phyloP scores from a whole-genome alignment of 2,888 invertebrate species.

The Drosophila paracracens region DNA sequence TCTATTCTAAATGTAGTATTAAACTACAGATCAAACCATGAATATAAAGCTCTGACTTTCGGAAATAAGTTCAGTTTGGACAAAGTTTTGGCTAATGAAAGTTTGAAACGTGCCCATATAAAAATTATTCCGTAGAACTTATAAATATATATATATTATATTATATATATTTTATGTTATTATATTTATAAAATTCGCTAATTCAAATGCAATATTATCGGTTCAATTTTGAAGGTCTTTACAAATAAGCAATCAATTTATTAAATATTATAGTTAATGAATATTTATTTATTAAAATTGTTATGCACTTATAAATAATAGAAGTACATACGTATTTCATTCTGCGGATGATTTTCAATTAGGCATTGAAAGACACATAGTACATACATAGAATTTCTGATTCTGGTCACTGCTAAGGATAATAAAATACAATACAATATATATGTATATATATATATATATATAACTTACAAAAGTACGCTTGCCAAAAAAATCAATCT shows the following conservation, averaged over 20 bases:
- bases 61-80: too few relatives aligned
- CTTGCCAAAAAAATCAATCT: constrained; percentile 45
- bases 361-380: constrained; percentile 49
- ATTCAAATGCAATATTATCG: neutral
- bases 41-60: too few relatives aligned
- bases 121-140: neutral
- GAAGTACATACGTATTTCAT: constrained; percentile 60
- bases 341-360: constrained; percentile 43
- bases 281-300: constrained; percentile 71
- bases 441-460: neutral
- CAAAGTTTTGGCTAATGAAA: neutral
- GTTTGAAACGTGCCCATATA: neutral
- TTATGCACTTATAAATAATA: constrained; percentile 60
- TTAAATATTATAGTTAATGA: constrained; percentile 50
- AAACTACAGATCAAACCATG: too few relatives aligned
- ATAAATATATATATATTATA: constrained; percentile 26
- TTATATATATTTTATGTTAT: constrained; percentile 36
- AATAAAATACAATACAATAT: constrained; percentile 15
- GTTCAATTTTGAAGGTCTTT: neutral
- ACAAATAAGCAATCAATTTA: neutral
- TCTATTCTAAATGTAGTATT: too few relatives aligned
- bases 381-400: constrained; percentile 38
- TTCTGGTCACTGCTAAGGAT: constrained; percentile 28
- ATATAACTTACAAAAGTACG: constrained; percentile 57
- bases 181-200: neutral